A percentile compares a stretch with the other conserved stretches of the same genome.
These are phyloP conservation scores for Ornithoptera alexandrae DNA, from an alignment of 2,888 invertebrate genomes.

Conservation along the genomic window DNA sequence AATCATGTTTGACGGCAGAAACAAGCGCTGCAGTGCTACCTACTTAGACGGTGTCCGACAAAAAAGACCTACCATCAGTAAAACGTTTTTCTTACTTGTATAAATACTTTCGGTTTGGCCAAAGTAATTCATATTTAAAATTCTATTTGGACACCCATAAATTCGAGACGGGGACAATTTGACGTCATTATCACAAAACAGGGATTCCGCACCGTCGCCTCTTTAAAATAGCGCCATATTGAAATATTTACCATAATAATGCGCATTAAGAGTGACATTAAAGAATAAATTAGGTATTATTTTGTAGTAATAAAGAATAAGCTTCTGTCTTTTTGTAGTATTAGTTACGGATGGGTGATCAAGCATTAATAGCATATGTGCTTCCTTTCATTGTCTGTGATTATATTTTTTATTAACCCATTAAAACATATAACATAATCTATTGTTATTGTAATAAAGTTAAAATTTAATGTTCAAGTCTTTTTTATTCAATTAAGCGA, in stretches of 20 bases:
- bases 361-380: slow-evolving; percentile 27
- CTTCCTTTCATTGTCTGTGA: slow-evolving; percentile 25
- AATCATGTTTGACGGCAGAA: no score
- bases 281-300: slow-evolving; percentile 28
- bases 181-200: slow-evolving; percentile 62
- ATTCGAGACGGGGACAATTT: slow-evolving; percentile 53
- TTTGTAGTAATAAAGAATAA: slow-evolving; percentile 28
- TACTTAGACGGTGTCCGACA: no score
- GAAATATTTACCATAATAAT: slow-evolving; percentile 41
- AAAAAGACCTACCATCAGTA: no score
- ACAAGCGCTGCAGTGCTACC: no score
- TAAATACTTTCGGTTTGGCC: slow-evolving; percentile 57
- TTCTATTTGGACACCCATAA: slow-evolving; percentile 55
- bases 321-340: slow-evolving; percentile 24
- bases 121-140: slow-evolving; percentile 47
- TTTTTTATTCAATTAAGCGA: no score
- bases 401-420: not conserved
- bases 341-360: slow-evolving; percentile 29
- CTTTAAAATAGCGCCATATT: slow-evolving; percentile 54
- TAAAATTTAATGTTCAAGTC: no score
- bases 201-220: slow-evolving; percentile 56
- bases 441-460: not conserved
- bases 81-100: slow-evolving; percentile 44
- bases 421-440: not conserved
- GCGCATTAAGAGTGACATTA: slow-evolving; percentile 26